These are phyloP conservation scores for Caracal caracal DNA, from an alignment of 2,113 vertebrate species.

Conservation along the genomic window DNA sequence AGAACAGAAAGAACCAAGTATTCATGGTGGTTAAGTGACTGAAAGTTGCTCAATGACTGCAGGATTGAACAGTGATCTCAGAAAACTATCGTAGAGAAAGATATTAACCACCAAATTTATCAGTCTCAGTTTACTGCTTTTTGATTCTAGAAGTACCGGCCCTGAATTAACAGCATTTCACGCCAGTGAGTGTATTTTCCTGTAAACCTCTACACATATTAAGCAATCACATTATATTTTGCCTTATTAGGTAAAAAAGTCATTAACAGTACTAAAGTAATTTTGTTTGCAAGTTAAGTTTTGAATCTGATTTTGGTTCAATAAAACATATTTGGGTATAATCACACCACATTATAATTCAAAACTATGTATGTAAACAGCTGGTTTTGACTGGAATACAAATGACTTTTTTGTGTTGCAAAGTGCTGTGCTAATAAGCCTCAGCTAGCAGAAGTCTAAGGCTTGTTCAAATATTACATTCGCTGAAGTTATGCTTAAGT, in stretches of 20 bases:
- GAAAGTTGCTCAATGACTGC: not conserved
- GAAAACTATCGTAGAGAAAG: not conserved
- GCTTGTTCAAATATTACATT: not conserved
- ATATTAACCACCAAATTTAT: not conserved
- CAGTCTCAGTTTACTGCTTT: not conserved
- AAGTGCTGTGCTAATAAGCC: not conserved
- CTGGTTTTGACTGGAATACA: constrained; percentile 2
- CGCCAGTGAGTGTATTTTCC: not conserved
- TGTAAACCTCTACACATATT: not conserved
- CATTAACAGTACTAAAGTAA: not conserved
- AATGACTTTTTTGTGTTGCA: not conserved
- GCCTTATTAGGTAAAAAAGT: not conserved
- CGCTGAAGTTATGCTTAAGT: not conserved
- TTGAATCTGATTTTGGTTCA: constrained; percentile 36
- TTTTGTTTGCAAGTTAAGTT: not conserved
- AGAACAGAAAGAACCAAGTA: not conserved
- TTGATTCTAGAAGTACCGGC: not conserved
- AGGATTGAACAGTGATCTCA: not conserved
- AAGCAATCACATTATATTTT: not conserved
- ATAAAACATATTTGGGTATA: not conserved
- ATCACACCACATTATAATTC: not conserved
- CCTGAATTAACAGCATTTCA: not conserved
- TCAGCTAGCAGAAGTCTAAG: not conserved
- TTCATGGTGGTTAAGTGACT: not conserved
- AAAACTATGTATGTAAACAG: constrained; percentile 6